phyloP scores from a whole-genome alignment of 2,797 vertebrate genomes.

The Phrynocephalus guinanensis region DNA sequence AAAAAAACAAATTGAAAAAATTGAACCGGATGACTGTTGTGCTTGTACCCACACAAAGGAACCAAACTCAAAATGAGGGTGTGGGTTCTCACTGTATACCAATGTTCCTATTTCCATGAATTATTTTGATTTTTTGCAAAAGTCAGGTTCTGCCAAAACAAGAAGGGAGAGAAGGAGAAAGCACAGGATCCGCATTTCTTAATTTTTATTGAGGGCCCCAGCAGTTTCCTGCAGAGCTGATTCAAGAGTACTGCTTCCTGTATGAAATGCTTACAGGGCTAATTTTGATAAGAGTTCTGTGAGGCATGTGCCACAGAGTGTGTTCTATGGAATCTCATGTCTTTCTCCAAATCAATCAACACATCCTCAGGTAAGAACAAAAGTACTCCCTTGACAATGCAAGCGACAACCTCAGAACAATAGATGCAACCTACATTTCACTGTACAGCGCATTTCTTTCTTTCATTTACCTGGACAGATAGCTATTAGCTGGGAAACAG shows the following conservation, averaged over 20 bases:
- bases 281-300: background rate
- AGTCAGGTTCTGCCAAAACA: conserved; percentile 56
- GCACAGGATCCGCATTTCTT: conserved; percentile 63
- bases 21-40: background rate
- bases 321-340: accelerated
- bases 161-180: conserved; percentile 51
- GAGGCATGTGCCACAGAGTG: background rate
- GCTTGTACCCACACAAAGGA: background rate
- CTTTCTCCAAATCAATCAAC: accelerated
- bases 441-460: accelerated
- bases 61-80: background rate
- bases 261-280: background rate
- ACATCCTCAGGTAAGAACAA: background rate
- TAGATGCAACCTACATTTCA: background rate
- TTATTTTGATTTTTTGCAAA: conserved; percentile 1
- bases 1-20: too few relatives aligned
- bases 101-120: background rate
- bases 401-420: background rate
- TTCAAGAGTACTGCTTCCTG: background rate
- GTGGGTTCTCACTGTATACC: accelerated
- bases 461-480: background rate
- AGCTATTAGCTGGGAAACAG: background rate
- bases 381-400: background rate
- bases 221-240: conserved; percentile 52
- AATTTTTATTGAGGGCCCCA: conserved; percentile 53